Evolutionary conservation across 2,797 vertebrate species (phyloP), one percentile per base, ranked within the genome.

Genomic region (Bradypodion pumilum): DNA sequence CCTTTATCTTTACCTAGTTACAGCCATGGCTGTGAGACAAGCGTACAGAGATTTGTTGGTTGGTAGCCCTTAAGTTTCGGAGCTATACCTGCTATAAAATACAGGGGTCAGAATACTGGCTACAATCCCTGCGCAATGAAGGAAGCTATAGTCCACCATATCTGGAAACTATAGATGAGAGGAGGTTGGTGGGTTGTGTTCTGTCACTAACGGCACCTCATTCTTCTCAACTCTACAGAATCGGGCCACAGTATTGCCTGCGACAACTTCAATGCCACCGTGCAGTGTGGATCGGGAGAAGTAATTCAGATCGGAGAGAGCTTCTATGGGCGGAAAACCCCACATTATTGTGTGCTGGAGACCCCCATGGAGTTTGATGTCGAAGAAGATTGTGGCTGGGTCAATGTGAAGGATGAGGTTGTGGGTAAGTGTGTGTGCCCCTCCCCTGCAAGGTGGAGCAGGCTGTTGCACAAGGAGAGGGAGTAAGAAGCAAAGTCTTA

Each of bases 251-350:
- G 96, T 69, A 93, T 99, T 74, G 96, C 97, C 52, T 99, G 98
- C 78, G 92, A 95, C 12, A 95, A 96, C n/a, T 94, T 95, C 89
- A 97, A 97, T n/a, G 97, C 95, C 72, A 97, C 97, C 9, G 84
- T 97, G 75, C 97, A 98, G 70, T 99, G 98, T 72, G 97, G 97
- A n/a, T 98, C 97, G 0, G 98, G 97, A 89, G 94, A 97, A 90
- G 97, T 98, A 68, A 96, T 99, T 88, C 93, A 97, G 83, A 94
- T 99, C 44, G 96, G 93, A 7, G 96, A 97, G 27, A 97, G 97
- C 81, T 96, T 98, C 94, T 99, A 97, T 0, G 97, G 98, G 72
- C 92, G 97, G 70, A 97, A 96, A 91, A 97, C 94, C 0, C 93
- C 96, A 74, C 95, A 98, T 91, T 98, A 97, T 81, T 99, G 98